A percentile compares a stretch with the other conserved stretches of the same genome.
These are phyloP conservation scores for Calyptommatus sinebrachiatus DNA, from an alignment of 2,113 vertebrate species.

Conservation along the genomic window DNA sequence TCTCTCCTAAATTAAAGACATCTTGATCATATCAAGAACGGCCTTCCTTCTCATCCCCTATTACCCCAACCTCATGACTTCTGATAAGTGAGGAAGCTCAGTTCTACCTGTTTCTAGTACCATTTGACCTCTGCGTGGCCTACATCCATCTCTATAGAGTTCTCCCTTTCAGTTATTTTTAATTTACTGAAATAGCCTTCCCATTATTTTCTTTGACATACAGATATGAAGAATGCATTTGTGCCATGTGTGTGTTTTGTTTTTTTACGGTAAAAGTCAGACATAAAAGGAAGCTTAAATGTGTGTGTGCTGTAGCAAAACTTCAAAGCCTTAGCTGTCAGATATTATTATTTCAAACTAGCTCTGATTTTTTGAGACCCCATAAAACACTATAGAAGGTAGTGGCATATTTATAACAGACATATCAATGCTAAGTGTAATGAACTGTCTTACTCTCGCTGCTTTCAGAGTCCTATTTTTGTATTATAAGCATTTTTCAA, in stretches of 20 bases:
- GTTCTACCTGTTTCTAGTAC: conserved; percentile 35
- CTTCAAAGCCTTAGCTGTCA: conserved; percentile 69
- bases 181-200: conserved; percentile 57
- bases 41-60: conserved; percentile 21
- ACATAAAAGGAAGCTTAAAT: conserved; percentile 70
- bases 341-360: conserved; percentile 73
- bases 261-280: conserved; percentile 64
- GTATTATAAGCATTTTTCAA: conserved; percentile 60
- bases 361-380: conserved; percentile 69
- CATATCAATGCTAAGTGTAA: conserved; percentile 53
- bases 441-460: conserved; percentile 56
- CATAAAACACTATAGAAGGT: conserved; percentile 62
- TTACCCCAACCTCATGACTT: conserved; percentile 23
- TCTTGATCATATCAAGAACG: conserved; percentile 76
- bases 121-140: conserved; percentile 36
- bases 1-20: conserved; percentile 75
- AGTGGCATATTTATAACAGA: conserved; percentile 67
- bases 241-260: conserved; percentile 55
- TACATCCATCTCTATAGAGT: conserved; percentile 32
- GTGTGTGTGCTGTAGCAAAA: conserved; percentile 63
- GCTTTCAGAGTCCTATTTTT: conserved; percentile 45
- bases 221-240: conserved; percentile 35
- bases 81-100: conserved; percentile 50
- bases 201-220: conserved; percentile 63
- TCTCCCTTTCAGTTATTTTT: neutral